Evolutionary conservation across 2,113 vertebrate genomes (phyloP).

Genomic region (Synchiropus splendidus): DNA sequence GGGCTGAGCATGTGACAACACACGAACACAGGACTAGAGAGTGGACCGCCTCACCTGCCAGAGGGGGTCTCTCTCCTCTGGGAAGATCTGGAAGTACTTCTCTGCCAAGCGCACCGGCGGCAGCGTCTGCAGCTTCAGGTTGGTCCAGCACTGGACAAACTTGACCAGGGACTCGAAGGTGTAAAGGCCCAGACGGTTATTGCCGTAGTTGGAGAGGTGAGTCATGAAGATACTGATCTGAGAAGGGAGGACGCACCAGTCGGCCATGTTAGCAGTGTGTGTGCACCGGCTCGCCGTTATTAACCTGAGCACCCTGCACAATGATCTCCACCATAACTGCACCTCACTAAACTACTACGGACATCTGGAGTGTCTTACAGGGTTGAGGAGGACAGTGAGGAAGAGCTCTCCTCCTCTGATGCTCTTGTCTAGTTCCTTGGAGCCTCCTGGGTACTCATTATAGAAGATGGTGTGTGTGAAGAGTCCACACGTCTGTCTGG

Average conservation of each 20-base stretch:
- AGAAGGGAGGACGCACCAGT: conserved; percentile 9
- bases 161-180: conserved; percentile 89
- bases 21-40: too few species aligned
- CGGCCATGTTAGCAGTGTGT: conserved; percentile 10
- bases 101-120: conserved; percentile 87
- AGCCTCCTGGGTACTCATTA: conserved; percentile 89
- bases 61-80: conserved; percentile 86
- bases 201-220: conserved; percentile 94
- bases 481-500: conserved; percentile 91
- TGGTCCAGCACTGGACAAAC: conserved; percentile 92
- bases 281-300: conserved; percentile 3
- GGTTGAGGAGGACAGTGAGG: conserved; percentile 91
- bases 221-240: conserved; percentile 99
- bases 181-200: conserved; percentile 91
- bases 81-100: conserved; percentile 96
- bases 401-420: conserved; percentile 96
- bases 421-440: conserved; percentile 91
- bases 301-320: too few species aligned
- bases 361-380: conserved; percentile 73
- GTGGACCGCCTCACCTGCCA: conserved; percentile 78
- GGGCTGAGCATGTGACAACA: too few species aligned
- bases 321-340: too few species aligned
- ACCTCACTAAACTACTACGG: too few species aligned
- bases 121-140: conserved; percentile 87
- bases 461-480: conserved; percentile 99